phyloP scores from a whole-genome alignment of 2,113 vertebrate species.

The Numenius arquata region DNA sequence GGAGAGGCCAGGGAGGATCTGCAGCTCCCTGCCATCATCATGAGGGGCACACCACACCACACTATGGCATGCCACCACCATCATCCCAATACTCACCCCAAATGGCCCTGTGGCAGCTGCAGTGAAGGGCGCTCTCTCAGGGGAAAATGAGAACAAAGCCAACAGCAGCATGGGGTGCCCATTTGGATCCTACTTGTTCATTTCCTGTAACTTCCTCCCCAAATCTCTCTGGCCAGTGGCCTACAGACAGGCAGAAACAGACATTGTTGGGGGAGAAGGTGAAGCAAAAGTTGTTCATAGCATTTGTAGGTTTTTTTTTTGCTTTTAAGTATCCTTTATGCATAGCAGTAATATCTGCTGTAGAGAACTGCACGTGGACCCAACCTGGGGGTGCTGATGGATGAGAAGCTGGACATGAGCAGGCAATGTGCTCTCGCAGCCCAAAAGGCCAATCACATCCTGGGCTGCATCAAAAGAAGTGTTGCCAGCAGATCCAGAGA shows the following conservation, averaged over 20 bases:
- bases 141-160: not conserved
- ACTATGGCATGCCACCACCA: rapidly evolving
- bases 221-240: not conserved
- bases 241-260: not conserved
- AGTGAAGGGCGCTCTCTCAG: not conserved
- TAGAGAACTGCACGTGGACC: not conserved
- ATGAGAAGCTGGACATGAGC: no score
- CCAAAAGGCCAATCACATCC: no score
- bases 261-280: rapidly evolving
- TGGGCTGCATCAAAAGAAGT: no score
- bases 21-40: not conserved
- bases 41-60: not conserved
- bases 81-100: not conserved
- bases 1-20: not conserved
- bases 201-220: not conserved
- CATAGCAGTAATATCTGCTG: not conserved
- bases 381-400: no score
- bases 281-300: not conserved
- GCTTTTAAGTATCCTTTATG: not conserved
- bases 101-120: not conserved
- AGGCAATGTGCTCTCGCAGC: no score
- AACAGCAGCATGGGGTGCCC: rapidly evolving
- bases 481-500: no score
- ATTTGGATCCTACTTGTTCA: not conserved
- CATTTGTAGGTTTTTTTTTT: not conserved